phyloP scores from a whole-genome alignment of 2,113 vertebrate species.

The Petroica traversi region DNA sequence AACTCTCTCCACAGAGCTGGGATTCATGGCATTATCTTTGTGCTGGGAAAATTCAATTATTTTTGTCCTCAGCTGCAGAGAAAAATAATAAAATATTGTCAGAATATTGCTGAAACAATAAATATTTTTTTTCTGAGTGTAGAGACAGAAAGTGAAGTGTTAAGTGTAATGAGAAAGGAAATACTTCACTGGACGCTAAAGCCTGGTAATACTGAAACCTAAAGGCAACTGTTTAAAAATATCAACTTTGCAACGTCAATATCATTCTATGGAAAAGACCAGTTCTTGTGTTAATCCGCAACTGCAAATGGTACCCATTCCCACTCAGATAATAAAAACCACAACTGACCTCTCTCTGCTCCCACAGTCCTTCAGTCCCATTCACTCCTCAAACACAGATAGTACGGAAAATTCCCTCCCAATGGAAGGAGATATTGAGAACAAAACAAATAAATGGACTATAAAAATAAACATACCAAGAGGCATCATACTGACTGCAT shows the following conservation, averaged over 20 bases:
- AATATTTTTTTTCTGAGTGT: neutral
- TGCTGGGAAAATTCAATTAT: neutral
- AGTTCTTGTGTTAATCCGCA: neutral
- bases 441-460: constrained; percentile 10
- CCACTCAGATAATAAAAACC: neutral
- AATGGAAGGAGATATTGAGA: neutral
- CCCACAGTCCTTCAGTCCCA: neutral
- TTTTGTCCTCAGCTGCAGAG: neutral
- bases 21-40: neutral
- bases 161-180: neutral
- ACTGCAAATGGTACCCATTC: neutral
- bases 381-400: neutral
- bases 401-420: neutral
- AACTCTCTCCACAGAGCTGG: neutral
- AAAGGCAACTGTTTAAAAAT: neutral
- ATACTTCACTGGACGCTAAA: neutral
- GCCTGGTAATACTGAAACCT: neutral
- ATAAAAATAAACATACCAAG: constrained; percentile 32
- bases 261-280: neutral
- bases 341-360: neutral
- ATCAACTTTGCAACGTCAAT: neutral
- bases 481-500: constrained; percentile 15
- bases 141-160: neutral
- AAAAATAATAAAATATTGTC: neutral
- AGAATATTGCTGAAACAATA: neutral